These are phyloP conservation scores for Conomelus anceps DNA, from an alignment of 2,888 invertebrate genomes.

Conservation along the genomic window DNA sequence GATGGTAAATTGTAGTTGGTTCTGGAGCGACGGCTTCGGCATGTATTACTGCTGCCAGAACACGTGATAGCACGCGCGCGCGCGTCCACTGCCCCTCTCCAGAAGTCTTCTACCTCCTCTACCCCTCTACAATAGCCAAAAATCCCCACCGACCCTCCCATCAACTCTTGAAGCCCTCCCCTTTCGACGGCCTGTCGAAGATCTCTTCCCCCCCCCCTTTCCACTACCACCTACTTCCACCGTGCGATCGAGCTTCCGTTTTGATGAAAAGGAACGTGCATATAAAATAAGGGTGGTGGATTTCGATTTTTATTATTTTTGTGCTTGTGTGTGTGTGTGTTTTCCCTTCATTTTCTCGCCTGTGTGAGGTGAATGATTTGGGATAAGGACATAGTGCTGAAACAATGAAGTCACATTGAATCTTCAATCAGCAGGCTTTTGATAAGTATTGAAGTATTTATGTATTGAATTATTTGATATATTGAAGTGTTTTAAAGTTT, in stretches of 20 bases:
- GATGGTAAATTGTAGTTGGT: background rate
- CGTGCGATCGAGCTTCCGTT: constrained; percentile 20
- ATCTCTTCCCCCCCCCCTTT: background rate
- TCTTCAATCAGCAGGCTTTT: too few species aligned
- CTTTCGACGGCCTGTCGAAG: constrained; percentile 2
- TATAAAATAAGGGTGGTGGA: constrained; percentile 25
- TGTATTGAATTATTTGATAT: too few species aligned
- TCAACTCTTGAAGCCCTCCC: background rate
- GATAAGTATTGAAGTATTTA: too few species aligned
- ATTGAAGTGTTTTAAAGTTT: too few species aligned
- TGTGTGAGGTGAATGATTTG: background rate
- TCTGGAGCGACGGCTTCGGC: background rate
- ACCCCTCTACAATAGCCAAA: background rate
- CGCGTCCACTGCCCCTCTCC: background rate
- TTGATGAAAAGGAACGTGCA: constrained; percentile 27
- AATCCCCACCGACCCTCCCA: constrained; percentile 2
- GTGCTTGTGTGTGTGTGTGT: background rate
- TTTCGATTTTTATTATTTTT: constrained; percentile 16
- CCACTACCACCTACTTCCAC: constrained; percentile 5
- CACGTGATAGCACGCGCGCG: constrained; percentile 6
- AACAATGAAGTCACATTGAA: background rate
- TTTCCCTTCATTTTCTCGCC: background rate
- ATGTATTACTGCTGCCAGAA: constrained; percentile 14
- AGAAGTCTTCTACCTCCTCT: background rate
- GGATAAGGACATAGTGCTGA: background rate